Conservation (phyloP, 2,888 invertebrate genomes). For the Caenorhabditis wallacei region DNA sequence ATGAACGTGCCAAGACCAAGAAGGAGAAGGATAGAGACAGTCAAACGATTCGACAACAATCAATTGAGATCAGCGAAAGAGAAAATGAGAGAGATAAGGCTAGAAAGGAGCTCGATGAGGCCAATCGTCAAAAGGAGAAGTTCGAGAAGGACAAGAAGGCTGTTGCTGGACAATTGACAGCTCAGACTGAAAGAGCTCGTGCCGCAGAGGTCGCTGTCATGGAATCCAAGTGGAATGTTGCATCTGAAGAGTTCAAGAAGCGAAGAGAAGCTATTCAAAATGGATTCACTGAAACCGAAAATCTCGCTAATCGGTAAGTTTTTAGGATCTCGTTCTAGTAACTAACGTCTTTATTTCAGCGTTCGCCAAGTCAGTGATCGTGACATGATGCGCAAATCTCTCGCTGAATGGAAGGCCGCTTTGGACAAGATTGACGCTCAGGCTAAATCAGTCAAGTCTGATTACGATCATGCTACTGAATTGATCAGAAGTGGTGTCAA, state of each 20-base stretch:
- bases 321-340: not conserved
- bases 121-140: slow-evolving; percentile 39
- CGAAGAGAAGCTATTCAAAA: slow-evolving; percentile 51
- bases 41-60: slow-evolving; percentile 56
- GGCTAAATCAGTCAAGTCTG: slow-evolving; percentile 48
- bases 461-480: slow-evolving; percentile 68
- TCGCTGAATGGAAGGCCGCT: slow-evolving; percentile 67
- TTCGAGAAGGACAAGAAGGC: slow-evolving; percentile 64
- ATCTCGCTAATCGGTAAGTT: slow-evolving; percentile 27
- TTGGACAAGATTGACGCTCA: slow-evolving; percentile 63
- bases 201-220: slow-evolving; percentile 58
- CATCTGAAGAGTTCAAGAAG: slow-evolving; percentile 56
- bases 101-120: slow-evolving; percentile 56
- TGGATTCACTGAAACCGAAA: slow-evolving; percentile 67
- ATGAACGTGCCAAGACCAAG: slow-evolving; percentile 69
- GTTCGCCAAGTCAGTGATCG: slow-evolving; percentile 67
- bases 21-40: slow-evolving; percentile 68
- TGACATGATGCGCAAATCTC: slow-evolving; percentile 62
- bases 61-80: slow-evolving; percentile 48
- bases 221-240: slow-evolving; percentile 52
- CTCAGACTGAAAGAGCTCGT: slow-evolving; percentile 64
- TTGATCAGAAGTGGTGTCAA: slow-evolving; percentile 67
- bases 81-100: slow-evolving; percentile 56
- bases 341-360: slow-evolving; percentile 37
- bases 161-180: slow-evolving; percentile 37